Evolutionary conservation across 92 coral and sea anemone species (phyloP).

Genomic region (Epizoanthus fatuus): DNA sequence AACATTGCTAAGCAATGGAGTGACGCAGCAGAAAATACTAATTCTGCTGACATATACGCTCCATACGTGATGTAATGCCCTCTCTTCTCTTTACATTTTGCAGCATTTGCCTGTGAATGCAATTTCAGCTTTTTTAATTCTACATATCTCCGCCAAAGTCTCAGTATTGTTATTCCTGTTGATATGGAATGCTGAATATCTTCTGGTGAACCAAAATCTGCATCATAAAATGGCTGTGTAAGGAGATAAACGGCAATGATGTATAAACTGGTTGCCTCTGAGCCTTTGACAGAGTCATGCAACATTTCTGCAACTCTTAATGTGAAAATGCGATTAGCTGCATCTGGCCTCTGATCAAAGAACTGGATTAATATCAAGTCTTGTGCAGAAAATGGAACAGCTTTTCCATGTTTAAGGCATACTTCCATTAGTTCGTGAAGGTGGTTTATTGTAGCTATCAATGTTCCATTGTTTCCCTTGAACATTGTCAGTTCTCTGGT

Average conservation of each 20-base stretch:
- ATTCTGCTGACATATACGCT: constrained; percentile 45
- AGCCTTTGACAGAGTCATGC: constrained; percentile 28
- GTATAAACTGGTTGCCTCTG: constrained; percentile 54
- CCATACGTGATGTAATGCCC: constrained; percentile 60
- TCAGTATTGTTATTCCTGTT: constrained; percentile 43
- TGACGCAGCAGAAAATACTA: constrained; percentile 48
- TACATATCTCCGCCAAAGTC: constrained; percentile 37
- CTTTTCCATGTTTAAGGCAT: too few species aligned
- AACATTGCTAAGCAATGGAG: constrained; percentile 37
- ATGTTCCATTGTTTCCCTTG: neutral
- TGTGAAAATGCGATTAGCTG: constrained; percentile 47
- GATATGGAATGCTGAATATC: constrained; percentile 42
- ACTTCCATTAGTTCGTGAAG: constrained; percentile 10
- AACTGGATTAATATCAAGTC: constrained; percentile 38
- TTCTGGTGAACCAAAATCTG: constrained; percentile 34
- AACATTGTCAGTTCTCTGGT: constrained; percentile 43
- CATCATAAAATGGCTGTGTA: constrained; percentile 37
- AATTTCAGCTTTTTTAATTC: constrained; percentile 18
- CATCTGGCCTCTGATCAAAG: constrained; percentile 57
- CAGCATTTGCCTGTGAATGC: constrained; percentile 27
- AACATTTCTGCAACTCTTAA: constrained; percentile 29
- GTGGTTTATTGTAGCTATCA: constrained; percentile 46
- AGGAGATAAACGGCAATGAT: constrained; percentile 31
- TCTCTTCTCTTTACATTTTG: constrained; percentile 20
- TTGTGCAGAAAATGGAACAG: constrained; percentile 22